Evolutionary conservation across 2,888 invertebrate species (phyloP).

Genomic region (Stegophylla sp.): DNA sequence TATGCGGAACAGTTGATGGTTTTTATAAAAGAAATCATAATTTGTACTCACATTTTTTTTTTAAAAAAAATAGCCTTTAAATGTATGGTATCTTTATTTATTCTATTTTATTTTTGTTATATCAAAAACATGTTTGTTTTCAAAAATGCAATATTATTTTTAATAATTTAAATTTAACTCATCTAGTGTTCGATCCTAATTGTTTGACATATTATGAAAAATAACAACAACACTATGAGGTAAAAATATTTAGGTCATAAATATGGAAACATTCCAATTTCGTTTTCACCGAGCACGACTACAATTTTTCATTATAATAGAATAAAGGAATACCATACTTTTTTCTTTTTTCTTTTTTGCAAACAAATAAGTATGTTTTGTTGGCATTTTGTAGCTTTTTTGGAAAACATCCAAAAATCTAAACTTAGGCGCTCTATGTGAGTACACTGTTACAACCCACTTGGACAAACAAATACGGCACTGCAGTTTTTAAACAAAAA

Average conservation of each 20-base stretch:
- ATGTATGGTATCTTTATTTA: no score
- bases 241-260: neutral
- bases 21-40: no score
- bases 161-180: no score
- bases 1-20: no score
- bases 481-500: neutral
- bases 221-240: neutral
- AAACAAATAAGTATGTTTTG: constrained; percentile 6
- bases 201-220: neutral
- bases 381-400: constrained; percentile 29
- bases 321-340: neutral
- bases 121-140: no score
- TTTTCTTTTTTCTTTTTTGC: neutral
- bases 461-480: neutral
- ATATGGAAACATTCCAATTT: constrained; percentile 30
- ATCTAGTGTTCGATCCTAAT: no score
- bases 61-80: no score
- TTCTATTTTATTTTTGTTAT: no score
- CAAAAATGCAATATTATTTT: no score
- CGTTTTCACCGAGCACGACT: neutral
- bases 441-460: constrained; percentile 2
- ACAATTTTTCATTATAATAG: neutral
- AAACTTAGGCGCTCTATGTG: constrained; percentile 26
- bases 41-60: no score
- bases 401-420: constrained; percentile 25